These are phyloP conservation scores for Leucosticte australis DNA, from an alignment of 2,113 vertebrate species.

Conservation along the genomic window DNA sequence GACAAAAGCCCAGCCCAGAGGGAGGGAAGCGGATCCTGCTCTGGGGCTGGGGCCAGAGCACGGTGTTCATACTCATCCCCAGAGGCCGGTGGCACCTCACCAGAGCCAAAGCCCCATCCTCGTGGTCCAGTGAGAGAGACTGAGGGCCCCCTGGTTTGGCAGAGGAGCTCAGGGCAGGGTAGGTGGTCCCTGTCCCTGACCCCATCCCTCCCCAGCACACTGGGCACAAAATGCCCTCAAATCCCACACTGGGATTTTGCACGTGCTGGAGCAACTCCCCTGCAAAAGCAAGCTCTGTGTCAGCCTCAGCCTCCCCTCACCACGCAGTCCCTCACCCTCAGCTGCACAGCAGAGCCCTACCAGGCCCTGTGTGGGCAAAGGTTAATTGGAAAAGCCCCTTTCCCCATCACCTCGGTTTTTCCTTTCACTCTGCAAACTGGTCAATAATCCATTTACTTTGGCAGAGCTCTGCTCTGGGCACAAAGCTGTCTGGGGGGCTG, in stretches of 20 bases:
- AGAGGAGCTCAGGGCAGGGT: not conserved
- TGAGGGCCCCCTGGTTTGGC: rapidly evolving
- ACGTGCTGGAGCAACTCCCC: not conserved
- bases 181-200: not conserved
- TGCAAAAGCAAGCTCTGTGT: not conserved
- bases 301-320: not conserved
- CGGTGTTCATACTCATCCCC: rapidly evolving
- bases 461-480: not conserved
- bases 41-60: rapidly evolving
- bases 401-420: not conserved
- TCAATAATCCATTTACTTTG: conserved; percentile 50
- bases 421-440: not conserved
- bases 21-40: not conserved
- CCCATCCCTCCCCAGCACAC: not conserved
- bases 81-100: not conserved
- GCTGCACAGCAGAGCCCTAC: rapidly evolving
- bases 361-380: not conserved
- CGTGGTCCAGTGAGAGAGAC: not conserved
- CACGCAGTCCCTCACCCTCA: not conserved
- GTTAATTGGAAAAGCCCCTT: conserved; percentile 44
- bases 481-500: not conserved
- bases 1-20: not conserved
- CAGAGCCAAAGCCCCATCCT: not conserved
- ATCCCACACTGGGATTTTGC: not conserved
- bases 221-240: not conserved